phyloP scores from a whole-genome alignment of 2,797 vertebrate species.

The Chromis chromis region DNA sequence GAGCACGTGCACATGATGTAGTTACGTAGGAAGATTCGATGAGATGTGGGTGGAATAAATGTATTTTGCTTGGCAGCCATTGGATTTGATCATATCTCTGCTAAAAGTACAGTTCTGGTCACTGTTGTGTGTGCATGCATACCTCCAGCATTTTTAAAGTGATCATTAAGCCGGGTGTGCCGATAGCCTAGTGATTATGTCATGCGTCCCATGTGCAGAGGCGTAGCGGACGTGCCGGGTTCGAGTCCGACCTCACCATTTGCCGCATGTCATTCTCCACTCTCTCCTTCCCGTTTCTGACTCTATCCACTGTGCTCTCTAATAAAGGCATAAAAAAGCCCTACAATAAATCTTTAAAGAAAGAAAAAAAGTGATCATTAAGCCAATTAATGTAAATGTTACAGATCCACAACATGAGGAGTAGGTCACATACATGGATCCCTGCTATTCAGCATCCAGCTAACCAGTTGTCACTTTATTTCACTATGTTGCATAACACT shows the following conservation, averaged over 20 bases:
- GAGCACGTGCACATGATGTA: neutral
- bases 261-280: no score
- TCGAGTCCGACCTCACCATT: no score
- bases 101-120: conserved; percentile 5
- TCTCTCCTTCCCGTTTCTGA: no score
- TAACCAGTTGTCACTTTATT: conserved; percentile 50
- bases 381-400: conserved; percentile 35
- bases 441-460: conserved; percentile 47
- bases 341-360: no score
- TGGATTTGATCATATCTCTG: neutral
- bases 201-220: no score
- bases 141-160: conserved; percentile 8
- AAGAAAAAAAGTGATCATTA: conserved; percentile 29
- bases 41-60: conserved; percentile 32
- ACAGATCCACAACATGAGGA: conserved; percentile 36
- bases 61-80: conserved; percentile 15
- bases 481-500: conserved; percentile 44
- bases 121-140: neutral
- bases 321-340: no score
- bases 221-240: no score
- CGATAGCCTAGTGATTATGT: no score
- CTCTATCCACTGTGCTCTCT: no score
- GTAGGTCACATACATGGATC: conserved; percentile 48
- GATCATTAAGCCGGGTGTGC: no score
- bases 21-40: conserved; percentile 13